Evolutionary conservation across 2,797 vertebrate species (phyloP).

Genomic region (Poecilia wingei): DNA sequence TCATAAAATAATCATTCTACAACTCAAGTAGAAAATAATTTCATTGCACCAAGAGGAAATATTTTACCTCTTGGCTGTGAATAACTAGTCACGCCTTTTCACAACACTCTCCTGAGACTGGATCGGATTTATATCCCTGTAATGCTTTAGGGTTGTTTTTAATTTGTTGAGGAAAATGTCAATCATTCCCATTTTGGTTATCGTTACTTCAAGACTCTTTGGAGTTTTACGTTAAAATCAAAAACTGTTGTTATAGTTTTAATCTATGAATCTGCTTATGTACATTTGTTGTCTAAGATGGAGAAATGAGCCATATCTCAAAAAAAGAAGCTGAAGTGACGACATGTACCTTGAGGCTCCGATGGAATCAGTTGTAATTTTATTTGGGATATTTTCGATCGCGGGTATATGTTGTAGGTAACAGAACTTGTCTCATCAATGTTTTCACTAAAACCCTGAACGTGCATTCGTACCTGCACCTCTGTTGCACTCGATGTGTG

Average conservation of each 20-base stretch:
- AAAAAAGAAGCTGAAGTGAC: conserved; percentile 20
- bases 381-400: neutral
- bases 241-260: neutral
- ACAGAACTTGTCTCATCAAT: conserved; percentile 29
- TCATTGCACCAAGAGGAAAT: neutral
- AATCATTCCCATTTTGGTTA: neutral
- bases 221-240: neutral
- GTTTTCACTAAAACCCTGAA: conserved; percentile 4
- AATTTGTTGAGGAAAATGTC: neutral
- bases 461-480: conserved; percentile 24
- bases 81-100: neutral
- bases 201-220: neutral
- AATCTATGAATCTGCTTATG: neutral
- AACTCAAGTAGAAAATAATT: neutral
- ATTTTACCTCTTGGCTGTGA: neutral
- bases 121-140: no score
- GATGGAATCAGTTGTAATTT: neutral
- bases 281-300: neutral
- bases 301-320: neutral
- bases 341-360: conserved; percentile 32
- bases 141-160: neutral
- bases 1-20: neutral
- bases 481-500: conserved; percentile 18
- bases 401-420: neutral
- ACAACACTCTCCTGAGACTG: neutral